phyloP scores from a whole-genome alignment of 2,797 vertebrate genomes.

The Perodicticus potto region DNA sequence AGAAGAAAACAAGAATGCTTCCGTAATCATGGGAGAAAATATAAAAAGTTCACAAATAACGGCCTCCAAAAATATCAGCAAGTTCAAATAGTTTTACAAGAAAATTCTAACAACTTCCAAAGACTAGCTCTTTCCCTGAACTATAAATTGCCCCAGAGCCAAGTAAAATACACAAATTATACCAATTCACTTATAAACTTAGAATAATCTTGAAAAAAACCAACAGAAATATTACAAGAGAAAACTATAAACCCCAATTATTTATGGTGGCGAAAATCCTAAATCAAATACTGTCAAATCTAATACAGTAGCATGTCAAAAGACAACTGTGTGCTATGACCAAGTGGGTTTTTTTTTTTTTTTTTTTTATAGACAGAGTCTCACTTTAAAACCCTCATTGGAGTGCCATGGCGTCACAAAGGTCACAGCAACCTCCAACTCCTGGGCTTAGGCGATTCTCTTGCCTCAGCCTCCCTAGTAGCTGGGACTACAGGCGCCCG shows the following conservation, averaged over 20 bases:
- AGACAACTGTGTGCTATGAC: not conserved
- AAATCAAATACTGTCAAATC: not conserved
- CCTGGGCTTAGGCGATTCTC: no score
- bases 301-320: not conserved
- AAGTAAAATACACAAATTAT: not conserved
- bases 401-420: no score
- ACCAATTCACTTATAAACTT: slow-evolving; percentile 28
- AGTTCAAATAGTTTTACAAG: not conserved
- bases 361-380: no score
- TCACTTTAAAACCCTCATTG: no score
- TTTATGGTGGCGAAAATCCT: not conserved
- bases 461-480: no score
- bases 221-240: not conserved
- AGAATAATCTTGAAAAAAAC: not conserved
- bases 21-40: not conserved
- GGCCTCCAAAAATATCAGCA: not conserved
- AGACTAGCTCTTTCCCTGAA: not conserved
- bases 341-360: not conserved
- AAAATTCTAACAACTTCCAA: slow-evolving; percentile 7
- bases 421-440: no score
- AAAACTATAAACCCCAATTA: slow-evolving; percentile 5
- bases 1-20: not conserved
- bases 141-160: not conserved
- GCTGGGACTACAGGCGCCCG: no score
- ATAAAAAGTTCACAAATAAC: slow-evolving; percentile 14